Conservation (phyloP, 2,888 invertebrate species). For the Nephrocerus scutellatus region DNA sequence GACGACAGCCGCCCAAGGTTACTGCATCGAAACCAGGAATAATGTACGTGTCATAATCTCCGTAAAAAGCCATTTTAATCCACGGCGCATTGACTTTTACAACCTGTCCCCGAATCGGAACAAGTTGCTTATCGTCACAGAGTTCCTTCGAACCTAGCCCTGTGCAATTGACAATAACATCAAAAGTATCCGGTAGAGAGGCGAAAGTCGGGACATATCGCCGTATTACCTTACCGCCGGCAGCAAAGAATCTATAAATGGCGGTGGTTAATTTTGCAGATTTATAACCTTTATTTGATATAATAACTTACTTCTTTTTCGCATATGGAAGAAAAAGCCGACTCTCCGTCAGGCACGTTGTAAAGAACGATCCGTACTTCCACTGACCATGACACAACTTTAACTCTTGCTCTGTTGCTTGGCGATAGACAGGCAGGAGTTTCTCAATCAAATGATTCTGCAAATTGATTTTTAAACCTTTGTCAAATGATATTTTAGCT, state of each 20-base stretch:
- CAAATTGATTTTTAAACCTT: too few species aligned
- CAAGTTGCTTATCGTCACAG: conserved; percentile 66
- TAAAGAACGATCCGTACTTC: conserved; percentile 77
- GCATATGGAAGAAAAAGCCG: conserved; percentile 73
- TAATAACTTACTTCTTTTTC: conserved; percentile 55
- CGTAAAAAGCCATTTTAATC: conserved; percentile 83
- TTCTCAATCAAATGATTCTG: conserved; percentile 73
- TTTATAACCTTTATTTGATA: too few species aligned
- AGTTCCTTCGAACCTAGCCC: conserved; percentile 75
- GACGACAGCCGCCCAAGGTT: conserved; percentile 79
- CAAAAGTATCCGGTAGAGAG: conserved; percentile 55
- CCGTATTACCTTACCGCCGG: conserved; percentile 58
- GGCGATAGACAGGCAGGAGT: conserved; percentile 67
- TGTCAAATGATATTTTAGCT: too few species aligned
- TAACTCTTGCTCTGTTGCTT: conserved; percentile 66
- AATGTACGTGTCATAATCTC: conserved; percentile 78
- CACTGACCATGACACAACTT: conserved; percentile 63
- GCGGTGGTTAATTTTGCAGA: too few species aligned
- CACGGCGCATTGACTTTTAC: conserved; percentile 78
- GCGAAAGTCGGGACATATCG: conserved; percentile 55
- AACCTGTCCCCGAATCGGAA: conserved; percentile 79
- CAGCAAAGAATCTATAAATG: conserved; percentile 51
- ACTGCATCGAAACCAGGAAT: conserved; percentile 69
- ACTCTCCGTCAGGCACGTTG: conserved; percentile 71
- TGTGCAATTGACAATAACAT: conserved; percentile 77